phyloP scores from a whole-genome alignment of 2,888 invertebrate species.

The Tetheella fluctuosa region DNA sequence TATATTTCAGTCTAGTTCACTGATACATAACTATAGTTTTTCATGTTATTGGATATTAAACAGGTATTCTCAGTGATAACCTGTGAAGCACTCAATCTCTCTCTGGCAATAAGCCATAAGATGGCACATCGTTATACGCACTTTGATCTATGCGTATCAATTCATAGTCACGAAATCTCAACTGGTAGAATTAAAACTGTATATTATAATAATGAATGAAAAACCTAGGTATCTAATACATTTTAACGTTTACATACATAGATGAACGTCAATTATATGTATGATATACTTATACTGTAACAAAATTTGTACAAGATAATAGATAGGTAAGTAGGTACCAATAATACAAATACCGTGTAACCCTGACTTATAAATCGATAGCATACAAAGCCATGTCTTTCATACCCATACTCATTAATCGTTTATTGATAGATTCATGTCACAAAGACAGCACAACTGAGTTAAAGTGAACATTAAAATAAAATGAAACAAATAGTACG shows the following conservation, averaged over 20 bases:
- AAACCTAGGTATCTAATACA: background rate
- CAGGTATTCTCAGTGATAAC: conserved; percentile 38
- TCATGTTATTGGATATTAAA: conserved; percentile 22
- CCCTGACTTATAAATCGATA: conserved; percentile 40
- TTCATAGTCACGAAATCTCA: conserved; percentile 16
- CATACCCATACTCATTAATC: background rate
- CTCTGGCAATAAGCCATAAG: conserved; percentile 40
- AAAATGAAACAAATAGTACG: too few relatives aligned
- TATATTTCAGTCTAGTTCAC: too few relatives aligned
- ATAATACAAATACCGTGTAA: conserved; percentile 10
- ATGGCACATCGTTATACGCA: conserved; percentile 31
- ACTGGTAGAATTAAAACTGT: too few relatives aligned
- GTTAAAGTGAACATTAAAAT: conserved; percentile 39
- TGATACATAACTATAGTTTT: conserved; percentile 19
- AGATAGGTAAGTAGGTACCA: background rate
- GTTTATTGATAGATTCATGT: background rate
- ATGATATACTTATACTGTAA: too few relatives aligned
- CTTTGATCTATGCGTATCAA: conserved; percentile 34
- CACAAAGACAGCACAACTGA: conserved; percentile 21
- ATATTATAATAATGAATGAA: too few relatives aligned
- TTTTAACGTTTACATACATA: background rate
- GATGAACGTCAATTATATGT: too few relatives aligned
- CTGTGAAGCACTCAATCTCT: conserved; percentile 42
- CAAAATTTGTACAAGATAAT: too few relatives aligned
- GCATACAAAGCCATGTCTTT: conserved; percentile 30